Base-by-base conservation (phyloP, 1,140 invertebrate species). In the Heliconius nattereri region DNA sequence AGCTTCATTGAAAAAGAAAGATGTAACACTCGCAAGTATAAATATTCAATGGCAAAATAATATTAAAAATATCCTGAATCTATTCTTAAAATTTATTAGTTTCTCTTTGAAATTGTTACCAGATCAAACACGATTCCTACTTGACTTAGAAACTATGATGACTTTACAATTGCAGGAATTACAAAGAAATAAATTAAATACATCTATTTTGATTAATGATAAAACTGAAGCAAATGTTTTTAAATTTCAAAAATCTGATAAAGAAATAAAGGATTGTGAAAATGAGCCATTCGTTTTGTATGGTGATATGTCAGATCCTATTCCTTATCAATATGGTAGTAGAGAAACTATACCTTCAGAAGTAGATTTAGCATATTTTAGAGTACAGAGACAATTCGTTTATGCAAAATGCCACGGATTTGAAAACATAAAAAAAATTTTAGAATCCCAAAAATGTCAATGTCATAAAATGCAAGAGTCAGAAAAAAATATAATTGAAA, bases 41-140 rank as follows among this genome's bases (percentile, higher is more conserved):
- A 92, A 94, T 81, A 85, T 83, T 70, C 81, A 90, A 26, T 94
- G 92, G 92, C 88, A 92, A 84, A 85, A 86, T 23, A 92, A 92
- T 85, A 89, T 92, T 52, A 87, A 85, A 75, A 94, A 93, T 85
- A 83, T 93, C 40, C 75, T 93, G 7, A 83, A 89, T 40, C 73
- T 94, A 57, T 93, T 93, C 83, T 73, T 93, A 40, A 94, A 93
- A 82, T 94, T 94, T 83, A 88, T 93, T 19, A 90, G 90, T 83
- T 94, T 91, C 79, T 88, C 88, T 76, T 78, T 94, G 32, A 90
- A 92, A 77, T 73, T 94, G 45, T 79, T 94, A 76, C 93, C 93
- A 45, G 91, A 94, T 86, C 93, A 94, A 85, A 81, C 90, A 37
- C 88, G 87, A 5, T 94, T 94, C 83, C 85, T 94, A 57, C 79